Percentiles rank a stretch among this genome's conserved stretches.
These are phyloP conservation scores for Dallia pectoralis DNA, from an alignment of 2,797 vertebrate species.

Conservation along the genomic window DNA sequence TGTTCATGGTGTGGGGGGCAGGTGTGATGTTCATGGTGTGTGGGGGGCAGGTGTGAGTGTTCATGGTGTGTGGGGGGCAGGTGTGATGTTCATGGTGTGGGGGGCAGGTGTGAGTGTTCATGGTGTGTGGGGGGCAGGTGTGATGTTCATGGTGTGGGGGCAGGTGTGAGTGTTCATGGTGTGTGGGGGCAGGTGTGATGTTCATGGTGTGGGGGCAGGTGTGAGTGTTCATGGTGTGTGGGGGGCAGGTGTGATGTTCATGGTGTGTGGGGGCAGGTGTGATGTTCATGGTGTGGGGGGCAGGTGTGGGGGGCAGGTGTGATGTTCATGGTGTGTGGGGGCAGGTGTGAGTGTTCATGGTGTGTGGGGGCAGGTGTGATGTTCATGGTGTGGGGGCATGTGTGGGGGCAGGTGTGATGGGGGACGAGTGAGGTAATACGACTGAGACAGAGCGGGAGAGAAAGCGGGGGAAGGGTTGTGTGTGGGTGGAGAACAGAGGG, in stretches of 20 bases:
- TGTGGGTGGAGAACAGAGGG: slow-evolving; percentile 73
- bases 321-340: slow-evolving; percentile 7
- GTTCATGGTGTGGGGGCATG: slow-evolving; percentile 5
- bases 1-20: slow-evolving; percentile 5
- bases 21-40: slow-evolving; percentile 18
- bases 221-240: too few species aligned
- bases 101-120: slow-evolving; percentile 33
- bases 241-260: slow-evolving; percentile 36
- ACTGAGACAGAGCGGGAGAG: slow-evolving; percentile 16
- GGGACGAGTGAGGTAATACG: too few species aligned
- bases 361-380: too few species aligned
- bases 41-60: slow-evolving; percentile 32
- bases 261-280: slow-evolving; percentile 16
- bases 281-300: slow-evolving; percentile 12
- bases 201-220: slow-evolving; percentile 4
- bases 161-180: slow-evolving; percentile 31
- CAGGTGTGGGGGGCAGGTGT: slow-evolving; percentile 44
- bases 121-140: too few species aligned
- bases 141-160: slow-evolving; percentile 14
- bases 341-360: too few species aligned
- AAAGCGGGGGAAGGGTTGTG: slow-evolving; percentile 27
- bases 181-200: slow-evolving; percentile 24
- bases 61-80: too few species aligned
- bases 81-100: slow-evolving; percentile 21
- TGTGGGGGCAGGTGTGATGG: too few species aligned